Base-by-base conservation (phyloP, 2,888 invertebrate species). In the Acleris sparsana region DNA sequence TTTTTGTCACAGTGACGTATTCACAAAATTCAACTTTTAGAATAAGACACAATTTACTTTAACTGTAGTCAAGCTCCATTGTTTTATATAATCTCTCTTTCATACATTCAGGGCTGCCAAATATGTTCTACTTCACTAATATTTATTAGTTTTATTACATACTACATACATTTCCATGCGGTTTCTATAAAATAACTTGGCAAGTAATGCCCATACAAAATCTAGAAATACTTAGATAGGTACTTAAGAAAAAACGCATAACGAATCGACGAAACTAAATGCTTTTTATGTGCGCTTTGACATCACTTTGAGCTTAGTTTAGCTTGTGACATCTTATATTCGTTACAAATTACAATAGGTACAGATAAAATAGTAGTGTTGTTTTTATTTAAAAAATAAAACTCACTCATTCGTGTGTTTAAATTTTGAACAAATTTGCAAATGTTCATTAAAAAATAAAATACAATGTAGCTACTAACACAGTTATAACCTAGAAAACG, bases 11-110 rank as follows among this genome's bases (percentile, higher is more conserved):
- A 44, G 43, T 60, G 60, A 63, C 60, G 57, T 63, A 59, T 57
- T 48, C 53, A 62, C 53, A 59, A 52, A 56, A 63, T 61, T 56
- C 22, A 59, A 58, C 46, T 59, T 61, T 68, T 68, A 48, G 46
- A 61, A 67, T 71, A 71, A 71, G 70, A 71, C 71, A 63, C 69
- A 66, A 56, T 69, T 65, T 62, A 67, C 56, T 62, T 57, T 63
- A 62, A 67, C 57, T 69, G 61, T 63, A 55, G 63, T 61, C 67
- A 70, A 71, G 71, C 71, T 71, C 71, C 61, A 63, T 69, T 69
- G 33, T 62, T 62, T 69, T 63, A 25, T 53, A 55, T 49, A 63
- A 69, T 68, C 68, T 63, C 65, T 60, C 59, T 64, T 66, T 63
- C 57, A 66, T 61, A 63, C 59, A 52, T 53, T 62, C 39, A 46